Base-by-base conservation (phyloP, 2,888 invertebrate species). In the Xestia xanthographa region DNA sequence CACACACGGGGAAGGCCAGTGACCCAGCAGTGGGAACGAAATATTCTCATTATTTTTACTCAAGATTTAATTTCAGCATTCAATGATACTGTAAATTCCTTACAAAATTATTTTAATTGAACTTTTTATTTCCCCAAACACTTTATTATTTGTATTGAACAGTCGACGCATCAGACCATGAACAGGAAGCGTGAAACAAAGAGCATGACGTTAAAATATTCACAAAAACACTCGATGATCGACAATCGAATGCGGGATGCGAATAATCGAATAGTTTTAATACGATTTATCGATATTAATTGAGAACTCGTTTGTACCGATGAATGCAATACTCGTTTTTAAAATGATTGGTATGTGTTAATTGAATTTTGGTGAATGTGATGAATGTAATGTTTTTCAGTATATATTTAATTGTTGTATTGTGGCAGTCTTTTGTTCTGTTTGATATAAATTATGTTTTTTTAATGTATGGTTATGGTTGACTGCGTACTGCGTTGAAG, bases 191-290 rank as follows among this genome's bases (percentile, higher is more conserved):
- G 62, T 58, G 11, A 6, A 71, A 74, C 29, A 76, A 80, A 79
- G 72, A 29, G 14, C 9, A 22, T 66, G 65, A 73, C 45, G 29
- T 62, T 71, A 58, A 71, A 80, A 71, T 83, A 74, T 83, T 83
- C 73, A 62, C 72, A 66, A 79, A 85, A 77, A 70, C 48, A 70
- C 45, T 62, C 50, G 66, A 63, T 79, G 66, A 73, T 72, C 14
- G 66, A 63, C 50, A 66, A 53, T 41, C 70, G 68, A 66, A 80
- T 67, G 38, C 73, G 70, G 41, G 43, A 76, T 62, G 43, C 45
- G 53, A 53, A 72, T 68, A 72, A 76, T 79, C 75, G 66, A 75
- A 75, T 75, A 60, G 43, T 60, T 70, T 53, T 43, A 79, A 43
- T 62, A 34, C 45, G 41, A 53, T 71, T 34, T 66, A 70, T 58